Evolutionary conservation across 2,797 vertebrate genomes (phyloP).

Genomic region (Chrysocyon brachyurus): DNA sequence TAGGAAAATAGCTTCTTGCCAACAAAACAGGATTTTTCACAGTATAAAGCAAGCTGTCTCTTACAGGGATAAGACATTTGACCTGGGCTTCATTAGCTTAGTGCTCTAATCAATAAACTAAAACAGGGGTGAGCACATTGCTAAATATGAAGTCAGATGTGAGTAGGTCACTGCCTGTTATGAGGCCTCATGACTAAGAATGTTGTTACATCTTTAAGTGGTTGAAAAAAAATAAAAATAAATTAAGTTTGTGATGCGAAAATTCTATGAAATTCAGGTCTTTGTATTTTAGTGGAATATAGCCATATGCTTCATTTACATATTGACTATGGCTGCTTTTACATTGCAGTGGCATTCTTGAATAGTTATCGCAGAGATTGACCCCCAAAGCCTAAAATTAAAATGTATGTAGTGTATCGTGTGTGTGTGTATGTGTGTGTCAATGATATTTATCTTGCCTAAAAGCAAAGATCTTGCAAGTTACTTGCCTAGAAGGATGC

Average conservation of each 20-base stretch:
- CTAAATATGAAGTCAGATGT: neutral
- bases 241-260: neutral
- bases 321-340: neutral
- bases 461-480: neutral
- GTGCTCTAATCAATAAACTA: neutral
- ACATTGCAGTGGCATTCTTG: neutral
- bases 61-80: conserved; percentile 5
- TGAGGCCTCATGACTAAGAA: neutral
- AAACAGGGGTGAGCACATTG: neutral
- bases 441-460: neutral
- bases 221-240: neutral
- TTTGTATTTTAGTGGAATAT: neutral
- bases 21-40: neutral
- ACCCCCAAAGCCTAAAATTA: neutral
- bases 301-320: neutral
- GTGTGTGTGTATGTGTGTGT: neutral
- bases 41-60: neutral
- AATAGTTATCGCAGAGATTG: neutral
- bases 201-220: neutral
- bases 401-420: neutral
- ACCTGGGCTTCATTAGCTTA: neutral
- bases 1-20: neutral
- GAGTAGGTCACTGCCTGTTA: neutral
- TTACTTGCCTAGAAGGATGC: neutral
- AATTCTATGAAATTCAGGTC: neutral